Conservation (phyloP, 2,888 invertebrate species). For the Dolichomitus sp. region DNA sequence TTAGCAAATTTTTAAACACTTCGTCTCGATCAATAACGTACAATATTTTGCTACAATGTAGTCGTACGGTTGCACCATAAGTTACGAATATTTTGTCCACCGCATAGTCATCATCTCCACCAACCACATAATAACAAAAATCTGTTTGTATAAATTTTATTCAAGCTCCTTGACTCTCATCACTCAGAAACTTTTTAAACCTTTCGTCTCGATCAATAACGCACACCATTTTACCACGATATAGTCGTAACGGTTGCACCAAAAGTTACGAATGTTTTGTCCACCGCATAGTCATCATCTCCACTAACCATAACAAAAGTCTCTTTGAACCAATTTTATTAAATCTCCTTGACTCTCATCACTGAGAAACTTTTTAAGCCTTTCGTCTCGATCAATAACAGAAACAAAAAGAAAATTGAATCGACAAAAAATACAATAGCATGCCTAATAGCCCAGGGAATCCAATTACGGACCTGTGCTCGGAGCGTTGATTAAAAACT, state of each 20-base stretch:
- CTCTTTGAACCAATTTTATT: slow-evolving; percentile 45
- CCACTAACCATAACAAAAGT: neutral
- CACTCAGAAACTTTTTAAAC: no score
- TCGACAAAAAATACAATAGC: slow-evolving; percentile 8
- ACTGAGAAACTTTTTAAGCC: slow-evolving; percentile 16
- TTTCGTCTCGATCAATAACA: slow-evolving; percentile 24
- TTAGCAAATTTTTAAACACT: no score
- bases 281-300: neutral
- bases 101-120: no score
- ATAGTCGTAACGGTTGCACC: slow-evolving; percentile 20
- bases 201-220: no score
- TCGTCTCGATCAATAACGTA: no score
- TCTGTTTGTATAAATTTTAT: no score
- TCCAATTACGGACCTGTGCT: slow-evolving; percentile 53
- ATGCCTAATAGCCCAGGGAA: slow-evolving; percentile 14
- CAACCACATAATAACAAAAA: no score
- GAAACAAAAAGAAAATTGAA: slow-evolving; percentile 16
- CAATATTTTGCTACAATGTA: no score
- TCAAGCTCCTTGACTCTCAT: no score
- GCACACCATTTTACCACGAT: no score
- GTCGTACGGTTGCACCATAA: no score
- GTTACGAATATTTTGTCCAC: no score
- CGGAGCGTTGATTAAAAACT: slow-evolving; percentile 58
- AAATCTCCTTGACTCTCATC: slow-evolving; percentile 35
- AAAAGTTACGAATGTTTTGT: slow-evolving; percentile 30